Conservation (phyloP, 2,888 invertebrate species). For the Agonopterix heracliana region DNA sequence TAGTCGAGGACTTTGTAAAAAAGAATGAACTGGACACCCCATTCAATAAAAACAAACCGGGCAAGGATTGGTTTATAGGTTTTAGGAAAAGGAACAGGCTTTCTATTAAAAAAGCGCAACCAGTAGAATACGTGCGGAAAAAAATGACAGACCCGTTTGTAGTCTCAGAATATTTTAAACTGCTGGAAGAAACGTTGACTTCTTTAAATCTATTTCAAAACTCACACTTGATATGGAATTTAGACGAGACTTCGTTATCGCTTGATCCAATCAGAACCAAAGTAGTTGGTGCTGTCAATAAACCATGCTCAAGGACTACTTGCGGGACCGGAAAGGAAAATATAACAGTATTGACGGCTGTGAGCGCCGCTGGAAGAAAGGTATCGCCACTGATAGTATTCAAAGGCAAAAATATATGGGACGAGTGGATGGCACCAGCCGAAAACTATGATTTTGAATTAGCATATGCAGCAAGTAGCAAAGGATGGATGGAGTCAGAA, state of each 20-base stretch:
- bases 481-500: conserved; percentile 10
- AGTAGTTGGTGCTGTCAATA: conserved; percentile 10
- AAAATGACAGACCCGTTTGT: conserved; percentile 14
- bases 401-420: conserved; percentile 22
- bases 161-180: conserved; percentile 7
- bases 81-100: conserved; percentile 19
- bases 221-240: conserved; percentile 10
- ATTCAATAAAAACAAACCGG: conserved; percentile 24
- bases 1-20: conserved; percentile 19
- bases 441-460: conserved; percentile 23
- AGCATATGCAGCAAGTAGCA: conserved; percentile 4
- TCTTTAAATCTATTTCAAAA: conserved; percentile 4
- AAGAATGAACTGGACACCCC: conserved; percentile 22
- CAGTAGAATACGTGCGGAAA: conserved; percentile 21
- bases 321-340: conserved; percentile 15
- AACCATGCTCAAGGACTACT: conserved; percentile 10
- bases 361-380: conserved; percentile 16
- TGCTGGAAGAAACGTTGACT: conserved; percentile 6
- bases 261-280: conserved; percentile 12
- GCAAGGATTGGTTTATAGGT: conserved; percentile 22
- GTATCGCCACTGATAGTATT: conserved; percentile 16
- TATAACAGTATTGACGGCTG: conserved; percentile 15
- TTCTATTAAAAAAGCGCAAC: conserved; percentile 17
- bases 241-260: conserved; percentile 11
- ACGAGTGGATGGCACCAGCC: conserved; percentile 18